Evolutionary conservation across 1,140 invertebrate species (phyloP).

Genomic region (Lordiphosa stackelbergi): DNA sequence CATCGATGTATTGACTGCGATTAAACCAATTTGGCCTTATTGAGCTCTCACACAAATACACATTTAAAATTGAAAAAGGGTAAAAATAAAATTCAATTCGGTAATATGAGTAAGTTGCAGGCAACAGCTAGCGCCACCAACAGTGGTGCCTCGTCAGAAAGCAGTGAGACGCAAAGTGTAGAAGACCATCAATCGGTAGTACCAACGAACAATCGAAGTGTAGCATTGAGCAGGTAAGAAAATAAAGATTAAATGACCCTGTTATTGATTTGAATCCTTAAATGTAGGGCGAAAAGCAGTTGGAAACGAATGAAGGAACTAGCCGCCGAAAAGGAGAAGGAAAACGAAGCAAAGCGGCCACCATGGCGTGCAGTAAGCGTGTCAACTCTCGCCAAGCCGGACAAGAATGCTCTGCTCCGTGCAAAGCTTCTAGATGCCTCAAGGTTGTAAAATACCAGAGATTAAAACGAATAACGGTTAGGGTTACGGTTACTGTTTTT

Average conservation of each 20-base stretch:
- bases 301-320: slow-evolving; percentile 73
- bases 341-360: slow-evolving; percentile 62
- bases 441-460: slow-evolving; percentile 37
- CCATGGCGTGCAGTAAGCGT: slow-evolving; percentile 73
- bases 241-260: no score
- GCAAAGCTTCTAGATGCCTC: slow-evolving; percentile 73
- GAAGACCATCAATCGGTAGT: slow-evolving; percentile 51
- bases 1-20: slow-evolving; percentile 60
- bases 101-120: slow-evolving; percentile 51
- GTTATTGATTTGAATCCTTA: not conserved
- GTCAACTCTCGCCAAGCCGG: slow-evolving; percentile 69
- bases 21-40: slow-evolving; percentile 19
- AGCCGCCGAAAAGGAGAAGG: slow-evolving; percentile 62
- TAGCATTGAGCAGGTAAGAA: slow-evolving; percentile 44
- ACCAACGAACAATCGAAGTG: slow-evolving; percentile 27
- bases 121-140: slow-evolving; percentile 52
- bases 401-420: slow-evolving; percentile 68
- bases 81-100: slow-evolving; percentile 24
- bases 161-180: slow-evolving; percentile 65
- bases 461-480: no score
- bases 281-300: slow-evolving; percentile 51
- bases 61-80: slow-evolving; percentile 48
- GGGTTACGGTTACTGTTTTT: no score
- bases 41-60: slow-evolving; percentile 37
- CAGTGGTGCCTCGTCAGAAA: slow-evolving; percentile 68